phyloP scores from a whole-genome alignment of 2,797 vertebrate genomes.

The Hyperoplus lanceolatus region DNA sequence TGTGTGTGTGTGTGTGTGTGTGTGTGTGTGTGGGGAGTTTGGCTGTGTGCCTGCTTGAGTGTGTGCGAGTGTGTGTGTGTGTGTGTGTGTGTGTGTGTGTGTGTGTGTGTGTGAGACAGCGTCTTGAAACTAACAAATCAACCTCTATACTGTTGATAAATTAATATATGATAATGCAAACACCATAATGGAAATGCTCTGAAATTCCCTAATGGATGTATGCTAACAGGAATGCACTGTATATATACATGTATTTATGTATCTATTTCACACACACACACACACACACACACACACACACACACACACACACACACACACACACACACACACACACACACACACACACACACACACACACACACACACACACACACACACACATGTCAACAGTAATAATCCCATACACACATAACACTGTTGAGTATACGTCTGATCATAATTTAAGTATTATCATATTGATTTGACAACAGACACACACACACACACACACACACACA shows the following conservation, averaged over 20 bases:
- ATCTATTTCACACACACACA: neutral
- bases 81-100: too few relatives aligned
- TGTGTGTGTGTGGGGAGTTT: too few relatives aligned
- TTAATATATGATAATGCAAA: neutral
- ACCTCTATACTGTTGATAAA: neutral
- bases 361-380: neutral
- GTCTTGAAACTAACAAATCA: conserved; percentile 41
- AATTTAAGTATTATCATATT: neutral
- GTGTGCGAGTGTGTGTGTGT: too few relatives aligned
- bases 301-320: too few relatives aligned
- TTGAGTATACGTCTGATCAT: too few relatives aligned
- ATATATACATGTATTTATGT: neutral
- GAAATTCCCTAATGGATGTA: conserved; percentile 4
- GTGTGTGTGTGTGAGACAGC: too few relatives aligned
- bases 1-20: too few relatives aligned
- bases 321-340: conserved; percentile 8
- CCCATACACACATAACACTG: conserved; percentile 4
- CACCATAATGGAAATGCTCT: conserved; percentile 10
- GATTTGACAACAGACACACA: too few relatives aligned
- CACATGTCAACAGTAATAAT: conserved; percentile 15
- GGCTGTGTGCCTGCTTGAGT: too few relatives aligned
- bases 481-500: too few relatives aligned
- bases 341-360: conserved; percentile 8
- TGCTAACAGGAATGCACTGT: neutral
- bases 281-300: too few relatives aligned